Evolutionary conservation across 2,888 invertebrate species (phyloP).

Genomic region (Sphinx pinastri): DNA sequence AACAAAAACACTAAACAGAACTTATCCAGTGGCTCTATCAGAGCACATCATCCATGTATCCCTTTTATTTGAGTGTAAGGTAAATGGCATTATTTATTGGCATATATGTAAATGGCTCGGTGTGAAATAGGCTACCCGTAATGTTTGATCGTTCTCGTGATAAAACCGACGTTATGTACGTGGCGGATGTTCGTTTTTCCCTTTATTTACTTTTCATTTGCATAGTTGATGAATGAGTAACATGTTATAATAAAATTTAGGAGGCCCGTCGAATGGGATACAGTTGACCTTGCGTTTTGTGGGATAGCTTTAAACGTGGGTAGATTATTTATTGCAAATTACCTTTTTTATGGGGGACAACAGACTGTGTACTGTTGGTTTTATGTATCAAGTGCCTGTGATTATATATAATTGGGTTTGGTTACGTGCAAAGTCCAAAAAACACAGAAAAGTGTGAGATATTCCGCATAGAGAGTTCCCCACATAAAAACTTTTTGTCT

Average conservation of each 20-base stretch:
- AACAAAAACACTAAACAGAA: conserved; percentile 24
- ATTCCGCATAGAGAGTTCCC: too few species aligned
- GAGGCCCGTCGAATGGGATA: conserved; percentile 17
- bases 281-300: conserved; percentile 9
- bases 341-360: too few species aligned
- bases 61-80: conserved; percentile 58
- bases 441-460: too few species aligned
- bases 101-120: conserved; percentile 64
- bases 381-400: too few species aligned
- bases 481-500: too few species aligned
- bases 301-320: not conserved
- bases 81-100: conserved; percentile 65
- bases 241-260: conserved; percentile 53
- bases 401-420: too few species aligned
- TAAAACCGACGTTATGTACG: conserved; percentile 58
- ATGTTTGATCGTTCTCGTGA: conserved; percentile 72
- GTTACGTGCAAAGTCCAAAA: too few species aligned
- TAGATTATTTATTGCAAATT: not conserved
- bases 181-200: conserved; percentile 61
- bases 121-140: conserved; percentile 65
- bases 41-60: conserved; percentile 35
- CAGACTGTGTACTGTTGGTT: too few species aligned
- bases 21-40: conserved; percentile 41
- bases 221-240: conserved; percentile 66
- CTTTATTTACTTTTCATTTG: conserved; percentile 74